These are phyloP conservation scores for Osmerus eperlanus DNA, from an alignment of 2,113 vertebrate genomes.

Conservation along the genomic window DNA sequence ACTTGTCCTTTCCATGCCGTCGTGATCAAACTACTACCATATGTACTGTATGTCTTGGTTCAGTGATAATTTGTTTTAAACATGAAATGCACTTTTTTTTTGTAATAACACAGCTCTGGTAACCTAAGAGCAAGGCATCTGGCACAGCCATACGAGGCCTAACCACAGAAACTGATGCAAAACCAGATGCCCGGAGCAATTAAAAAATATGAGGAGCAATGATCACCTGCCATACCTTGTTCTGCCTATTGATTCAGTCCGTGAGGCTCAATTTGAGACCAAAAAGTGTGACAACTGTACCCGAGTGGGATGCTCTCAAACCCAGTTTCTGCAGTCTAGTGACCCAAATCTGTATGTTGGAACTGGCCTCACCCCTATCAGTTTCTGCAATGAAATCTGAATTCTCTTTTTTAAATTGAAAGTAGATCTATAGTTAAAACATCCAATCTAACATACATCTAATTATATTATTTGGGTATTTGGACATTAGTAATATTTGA, in stretches of 20 bases:
- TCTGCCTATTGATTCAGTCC: slow-evolving; percentile 7
- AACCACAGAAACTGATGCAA: slow-evolving; percentile 56
- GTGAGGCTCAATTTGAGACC: background rate
- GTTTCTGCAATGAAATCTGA: too few relatives aligned
- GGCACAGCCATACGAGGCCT: slow-evolving; percentile 54
- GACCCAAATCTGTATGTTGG: background rate
- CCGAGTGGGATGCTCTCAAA: background rate
- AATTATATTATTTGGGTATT: too few relatives aligned
- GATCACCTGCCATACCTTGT: slow-evolving; percentile 14
- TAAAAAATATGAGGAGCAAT: slow-evolving; percentile 39
- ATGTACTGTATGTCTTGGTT: slow-evolving; percentile 55
- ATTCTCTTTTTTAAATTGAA: too few relatives aligned
- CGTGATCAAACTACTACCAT: slow-evolving; percentile 55
- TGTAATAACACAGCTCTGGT: slow-evolving; percentile 46
- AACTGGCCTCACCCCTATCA: too few relatives aligned
- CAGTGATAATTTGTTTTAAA: slow-evolving; percentile 64
- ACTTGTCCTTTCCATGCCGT: slow-evolving; percentile 38
- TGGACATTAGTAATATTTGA: too few relatives aligned
- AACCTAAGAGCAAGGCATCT: slow-evolving; percentile 55
- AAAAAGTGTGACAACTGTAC: background rate
- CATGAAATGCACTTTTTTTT: slow-evolving; percentile 62
- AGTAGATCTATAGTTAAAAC: too few relatives aligned
- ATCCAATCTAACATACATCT: too few relatives aligned
- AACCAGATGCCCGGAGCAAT: slow-evolving; percentile 43
- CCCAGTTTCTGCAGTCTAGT: background rate